These are phyloP conservation scores for Agrilus mali DNA, from an alignment of 2,888 invertebrate species.

Conservation along the genomic window DNA sequence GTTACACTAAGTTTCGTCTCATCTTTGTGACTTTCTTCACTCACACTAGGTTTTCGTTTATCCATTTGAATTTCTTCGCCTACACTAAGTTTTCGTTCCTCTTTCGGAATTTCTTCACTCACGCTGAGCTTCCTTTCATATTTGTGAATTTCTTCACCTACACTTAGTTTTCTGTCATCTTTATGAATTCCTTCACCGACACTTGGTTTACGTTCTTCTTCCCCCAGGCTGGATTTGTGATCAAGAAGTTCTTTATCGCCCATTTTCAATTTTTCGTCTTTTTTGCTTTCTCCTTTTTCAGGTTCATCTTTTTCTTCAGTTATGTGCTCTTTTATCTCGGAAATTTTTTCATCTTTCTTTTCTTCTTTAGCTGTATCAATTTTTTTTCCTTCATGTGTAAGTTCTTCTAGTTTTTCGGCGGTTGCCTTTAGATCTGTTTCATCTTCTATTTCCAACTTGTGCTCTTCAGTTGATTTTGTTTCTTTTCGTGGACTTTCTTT, in stretches of 20 bases:
- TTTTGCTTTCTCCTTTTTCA: constrained; percentile 22
- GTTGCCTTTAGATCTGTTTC: constrained; percentile 4
- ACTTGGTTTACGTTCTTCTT: not conserved
- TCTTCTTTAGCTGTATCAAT: constrained; percentile 13
- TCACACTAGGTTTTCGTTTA: not conserved
- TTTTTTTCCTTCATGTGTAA: constrained; percentile 9
- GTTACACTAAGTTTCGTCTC: not conserved
- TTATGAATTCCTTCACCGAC: not conserved
- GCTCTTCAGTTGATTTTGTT: not conserved
- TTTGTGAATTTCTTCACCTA: not conserved
- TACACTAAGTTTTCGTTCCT: not conserved
- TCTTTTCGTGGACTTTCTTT: constrained; percentile 2
- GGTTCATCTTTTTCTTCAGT: constrained; percentile 8
- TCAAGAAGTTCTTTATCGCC: constrained; percentile 4
- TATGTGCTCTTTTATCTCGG: constrained; percentile 11
- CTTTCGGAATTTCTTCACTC: not conserved
- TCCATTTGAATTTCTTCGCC: not conserved
- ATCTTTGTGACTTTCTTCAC: not conserved
- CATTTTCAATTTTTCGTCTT: constrained; percentile 33
- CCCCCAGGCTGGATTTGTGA: no score
- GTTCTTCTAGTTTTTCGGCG: constrained; percentile 9
- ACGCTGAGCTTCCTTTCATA: no score
- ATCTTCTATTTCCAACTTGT: constrained; percentile 5
- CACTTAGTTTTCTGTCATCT: not conserved
- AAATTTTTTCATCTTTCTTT: constrained; percentile 20